Evolutionary conservation across 2,888 invertebrate species (phyloP), one percentile per base, ranked within the genome.

Genomic region (Adelognathus sp.): DNA sequence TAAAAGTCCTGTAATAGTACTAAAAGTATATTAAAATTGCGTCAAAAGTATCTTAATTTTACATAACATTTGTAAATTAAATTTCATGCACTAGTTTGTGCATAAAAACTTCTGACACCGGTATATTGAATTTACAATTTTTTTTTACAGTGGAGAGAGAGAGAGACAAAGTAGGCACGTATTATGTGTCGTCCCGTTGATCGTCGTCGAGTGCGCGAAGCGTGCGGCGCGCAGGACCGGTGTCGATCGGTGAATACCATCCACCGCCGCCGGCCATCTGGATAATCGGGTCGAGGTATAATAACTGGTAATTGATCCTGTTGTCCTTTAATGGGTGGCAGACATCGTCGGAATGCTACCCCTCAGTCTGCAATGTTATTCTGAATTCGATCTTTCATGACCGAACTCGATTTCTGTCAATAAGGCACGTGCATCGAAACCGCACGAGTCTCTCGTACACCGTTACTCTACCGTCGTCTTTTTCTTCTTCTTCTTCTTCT

Each of bases 221-320:
- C 33, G 44, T 61, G 56, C 39, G 39, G 36, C 54, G 29, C 67
- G 61, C 54, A 16, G 54, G 61, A 56, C 31, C 18, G 61, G n/a
- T n/a, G 11, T 46, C 46, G 46, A 2, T 9, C 2, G 4, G 21
- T 21, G 14, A 39, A n/a, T n/a, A n/a, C n/a, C n/a, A n/a, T n/a
- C n/a, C n/a, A 41, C 29, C 46, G 64, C 69, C 73, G 16, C 78
- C 24, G 50, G 60, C 78, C 69, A 64, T 78, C 74, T 61, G 78
- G 70, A 61, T 78, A 74, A 78, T 70, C 74, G 69, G 74, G 78
- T 78, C 74, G 74, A 70, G n/a, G 74, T 46, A 78, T 78, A 78
- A 78, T 78, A 72, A 74, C 78, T 70, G 67, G 78, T 78, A 78
- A 78, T 78, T 74, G 78, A 78, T 79, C 60, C 60, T 61, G 64